phyloP scores from a whole-genome alignment of 2,797 vertebrate genomes.

The Poecile montanus region DNA sequence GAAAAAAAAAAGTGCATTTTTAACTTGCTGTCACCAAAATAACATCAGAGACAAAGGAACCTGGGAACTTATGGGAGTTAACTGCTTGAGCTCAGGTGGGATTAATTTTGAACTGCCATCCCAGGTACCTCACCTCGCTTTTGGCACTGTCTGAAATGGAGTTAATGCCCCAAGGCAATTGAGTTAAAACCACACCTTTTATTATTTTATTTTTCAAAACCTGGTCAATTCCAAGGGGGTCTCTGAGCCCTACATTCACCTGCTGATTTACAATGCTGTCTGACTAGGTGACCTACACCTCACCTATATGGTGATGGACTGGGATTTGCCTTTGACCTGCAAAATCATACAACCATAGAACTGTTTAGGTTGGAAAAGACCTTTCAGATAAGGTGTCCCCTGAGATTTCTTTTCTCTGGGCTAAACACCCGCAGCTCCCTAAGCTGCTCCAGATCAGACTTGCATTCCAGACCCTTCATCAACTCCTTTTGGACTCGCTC shows the following conservation, averaged over 20 bases:
- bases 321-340: neutral
- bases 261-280: neutral
- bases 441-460: neutral
- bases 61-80: neutral
- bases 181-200: neutral
- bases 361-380: neutral
- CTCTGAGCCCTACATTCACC: neutral
- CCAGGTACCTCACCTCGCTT: neutral
- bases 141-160: neutral
- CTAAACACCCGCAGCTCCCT: neutral
- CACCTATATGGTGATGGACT: fast-evolving
- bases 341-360: neutral
- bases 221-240: neutral
- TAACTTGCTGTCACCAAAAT: conserved; percentile 29
- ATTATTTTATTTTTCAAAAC: conserved; percentile 17
- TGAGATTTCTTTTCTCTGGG: neutral
- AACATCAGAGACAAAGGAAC: conserved; percentile 28
- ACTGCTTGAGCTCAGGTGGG: neutral
- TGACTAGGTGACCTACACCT: neutral
- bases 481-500: neutral
- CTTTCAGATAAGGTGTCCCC: neutral
- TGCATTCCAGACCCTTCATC: neutral
- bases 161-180: neutral
- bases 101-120: neutral
- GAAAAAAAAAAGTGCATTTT: conserved; percentile 13